phyloP scores from a whole-genome alignment of 2,888 invertebrate genomes.

The Phortica okadai region DNA sequence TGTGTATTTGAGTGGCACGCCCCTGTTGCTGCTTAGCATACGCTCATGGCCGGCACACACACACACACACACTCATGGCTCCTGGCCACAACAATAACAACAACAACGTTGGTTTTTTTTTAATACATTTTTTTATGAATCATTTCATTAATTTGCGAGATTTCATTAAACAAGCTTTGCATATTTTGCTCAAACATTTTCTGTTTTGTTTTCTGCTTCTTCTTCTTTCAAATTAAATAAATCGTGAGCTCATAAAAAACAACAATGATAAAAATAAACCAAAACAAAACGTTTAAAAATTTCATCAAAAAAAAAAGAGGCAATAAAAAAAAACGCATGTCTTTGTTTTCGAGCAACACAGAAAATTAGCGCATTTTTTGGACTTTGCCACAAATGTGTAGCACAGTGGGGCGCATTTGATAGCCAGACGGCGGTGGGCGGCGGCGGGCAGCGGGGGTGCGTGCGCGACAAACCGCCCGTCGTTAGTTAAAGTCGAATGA shows the following conservation, averaged over 20 bases:
- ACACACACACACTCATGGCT: not conserved
- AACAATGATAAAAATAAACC: not conserved
- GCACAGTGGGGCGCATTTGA: not conserved
- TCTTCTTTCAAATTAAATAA: conserved; percentile 1
- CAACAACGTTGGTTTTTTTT: not conserved
- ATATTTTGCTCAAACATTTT: not conserved
- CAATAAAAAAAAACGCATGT: not conserved
- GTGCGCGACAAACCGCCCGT: conserved; percentile 18
- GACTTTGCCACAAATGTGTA: too few species aligned
- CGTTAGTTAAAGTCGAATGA: conserved; percentile 28
- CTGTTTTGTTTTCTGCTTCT: not conserved
- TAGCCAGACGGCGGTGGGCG: not conserved
- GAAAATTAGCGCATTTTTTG: conserved; percentile 13
- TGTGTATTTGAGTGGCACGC: not conserved
- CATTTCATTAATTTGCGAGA: conserved; percentile 27
- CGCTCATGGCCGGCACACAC: not conserved
- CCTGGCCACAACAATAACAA: too few species aligned
- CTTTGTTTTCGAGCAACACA: conserved; percentile 5
- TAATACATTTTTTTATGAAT: conserved; percentile 10
- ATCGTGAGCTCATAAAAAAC: not conserved
- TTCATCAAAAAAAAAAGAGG: not conserved
- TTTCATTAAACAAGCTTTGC: conserved; percentile 9
- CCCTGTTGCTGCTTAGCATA: not conserved
- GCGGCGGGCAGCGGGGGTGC: not conserved
- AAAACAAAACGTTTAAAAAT: not conserved